A percentile compares a stretch with the other conserved stretches of the same genome.
These are phyloP conservation scores for Idaea biselata DNA, from an alignment of 2,888 invertebrate genomes.

Conservation along the genomic window DNA sequence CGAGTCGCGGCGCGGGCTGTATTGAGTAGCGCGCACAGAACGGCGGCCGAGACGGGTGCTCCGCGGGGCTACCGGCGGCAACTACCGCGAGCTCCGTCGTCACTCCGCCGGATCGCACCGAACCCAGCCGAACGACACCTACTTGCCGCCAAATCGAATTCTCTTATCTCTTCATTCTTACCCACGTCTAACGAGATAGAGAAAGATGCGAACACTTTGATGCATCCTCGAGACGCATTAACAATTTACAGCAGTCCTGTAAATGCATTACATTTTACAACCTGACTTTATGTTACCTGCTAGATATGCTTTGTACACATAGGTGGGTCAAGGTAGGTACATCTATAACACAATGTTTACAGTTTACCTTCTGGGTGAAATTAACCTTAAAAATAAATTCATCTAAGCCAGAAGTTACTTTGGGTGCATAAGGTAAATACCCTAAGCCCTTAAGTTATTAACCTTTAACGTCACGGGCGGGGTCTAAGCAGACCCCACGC, in stretches of 20 bases:
- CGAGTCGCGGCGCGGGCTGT: slow-evolving; percentile 31
- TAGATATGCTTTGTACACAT: not conserved
- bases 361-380: too few relatives aligned
- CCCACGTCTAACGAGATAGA: slow-evolving; percentile 29
- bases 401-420: too few relatives aligned
- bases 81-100: slow-evolving; percentile 40
- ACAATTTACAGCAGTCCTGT: not conserved
- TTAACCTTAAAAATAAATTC: too few relatives aligned
- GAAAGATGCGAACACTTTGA: slow-evolving; percentile 33
- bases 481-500: too few relatives aligned
- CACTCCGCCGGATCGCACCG: slow-evolving; percentile 43
- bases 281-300: not conserved
- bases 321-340: too few relatives aligned
- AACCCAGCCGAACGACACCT: slow-evolving; percentile 46
- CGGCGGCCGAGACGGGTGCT: slow-evolving; percentile 34
- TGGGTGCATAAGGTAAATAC: too few relatives aligned
- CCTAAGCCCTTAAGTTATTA: too few relatives aligned
- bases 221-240: slow-evolving; percentile 14
- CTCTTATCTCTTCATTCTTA: slow-evolving; percentile 48
- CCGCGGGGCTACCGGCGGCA: slow-evolving; percentile 46
- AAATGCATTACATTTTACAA: not conserved
- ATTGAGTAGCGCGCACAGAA: slow-evolving; percentile 28
- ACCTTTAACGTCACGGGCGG: too few relatives aligned
- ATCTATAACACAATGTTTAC: too few relatives aligned
- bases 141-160: slow-evolving; percentile 52